These are phyloP conservation scores for Illadopsis cleaveri DNA, from an alignment of 2,113 vertebrate species.

Conservation along the genomic window DNA sequence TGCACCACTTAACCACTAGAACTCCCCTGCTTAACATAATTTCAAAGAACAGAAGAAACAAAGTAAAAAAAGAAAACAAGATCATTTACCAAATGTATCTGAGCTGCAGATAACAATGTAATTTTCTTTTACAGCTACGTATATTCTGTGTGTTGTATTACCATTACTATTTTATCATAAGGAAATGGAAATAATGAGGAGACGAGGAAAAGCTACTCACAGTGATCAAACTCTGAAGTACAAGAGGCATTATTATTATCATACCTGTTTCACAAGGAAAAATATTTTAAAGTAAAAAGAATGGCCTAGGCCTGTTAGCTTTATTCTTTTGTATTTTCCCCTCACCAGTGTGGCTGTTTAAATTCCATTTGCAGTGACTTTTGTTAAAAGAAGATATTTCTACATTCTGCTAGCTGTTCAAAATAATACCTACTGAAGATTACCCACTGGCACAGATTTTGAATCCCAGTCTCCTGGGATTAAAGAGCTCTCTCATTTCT, in stretches of 20 bases:
- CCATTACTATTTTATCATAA: neutral
- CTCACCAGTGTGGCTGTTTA: neutral
- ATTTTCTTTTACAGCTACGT: neutral
- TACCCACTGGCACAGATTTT: neutral
- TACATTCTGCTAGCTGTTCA: neutral
- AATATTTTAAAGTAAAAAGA: neutral
- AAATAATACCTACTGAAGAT: neutral
- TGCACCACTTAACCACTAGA: neutral
- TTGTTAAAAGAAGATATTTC: neutral
- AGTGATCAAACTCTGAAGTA: neutral
- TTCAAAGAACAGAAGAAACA: neutral
- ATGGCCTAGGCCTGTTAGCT: neutral
- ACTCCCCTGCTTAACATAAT: neutral
- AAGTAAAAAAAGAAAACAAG: neutral
- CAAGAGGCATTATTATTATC: neutral
- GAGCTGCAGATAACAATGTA: neutral
- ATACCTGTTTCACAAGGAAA: neutral
- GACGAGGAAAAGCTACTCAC: neutral
- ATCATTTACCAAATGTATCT: neutral
- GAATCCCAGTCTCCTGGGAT: neutral
- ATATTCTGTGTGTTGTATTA: neutral
- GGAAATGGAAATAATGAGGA: neutral
- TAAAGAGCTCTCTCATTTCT: neutral
- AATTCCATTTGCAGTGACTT: constrained; percentile 16
- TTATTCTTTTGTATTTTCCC: neutral